A percentile compares a stretch with the other conserved stretches of the same genome.
phyloP scores from a whole-genome alignment of 2,113 vertebrate genomes.

The Cyanoramphus novaezelandiae region DNA sequence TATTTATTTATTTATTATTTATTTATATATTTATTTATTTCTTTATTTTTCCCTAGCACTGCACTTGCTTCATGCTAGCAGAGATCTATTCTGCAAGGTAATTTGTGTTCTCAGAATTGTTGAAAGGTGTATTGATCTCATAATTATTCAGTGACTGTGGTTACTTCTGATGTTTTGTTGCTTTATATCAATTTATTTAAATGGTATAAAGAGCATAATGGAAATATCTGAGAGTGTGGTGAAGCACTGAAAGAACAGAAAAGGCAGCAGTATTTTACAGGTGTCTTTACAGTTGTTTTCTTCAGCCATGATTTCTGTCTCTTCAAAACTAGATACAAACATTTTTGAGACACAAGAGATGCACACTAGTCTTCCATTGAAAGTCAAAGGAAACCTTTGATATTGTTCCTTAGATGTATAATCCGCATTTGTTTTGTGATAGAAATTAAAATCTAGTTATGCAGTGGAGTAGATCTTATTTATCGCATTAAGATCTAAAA shows the following conservation, averaged over 20 bases:
- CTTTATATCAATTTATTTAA: slow-evolving; percentile 29
- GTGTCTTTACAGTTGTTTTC: neutral
- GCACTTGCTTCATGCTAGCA: neutral
- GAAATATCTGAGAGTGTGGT: neutral
- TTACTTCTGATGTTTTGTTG: slow-evolving; percentile 15
- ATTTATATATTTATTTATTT: too few relatives aligned
- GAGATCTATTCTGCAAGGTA: neutral
- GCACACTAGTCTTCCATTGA: neutral
- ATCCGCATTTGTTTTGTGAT: neutral
- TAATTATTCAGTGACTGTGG: slow-evolving; percentile 19
- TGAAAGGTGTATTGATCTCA: slow-evolving; percentile 1
- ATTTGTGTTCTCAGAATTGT: neutral
- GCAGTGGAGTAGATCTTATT: neutral
- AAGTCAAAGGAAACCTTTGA: neutral
- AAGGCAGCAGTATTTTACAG: neutral
- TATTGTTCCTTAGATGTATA: neutral
- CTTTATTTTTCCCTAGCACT: neutral
- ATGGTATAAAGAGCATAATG: neutral
- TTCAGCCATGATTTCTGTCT: neutral
- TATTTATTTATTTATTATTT: too few relatives aligned
- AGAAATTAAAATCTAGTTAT: neutral
- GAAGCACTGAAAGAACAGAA: neutral
- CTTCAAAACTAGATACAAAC: neutral
- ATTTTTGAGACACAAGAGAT: neutral
- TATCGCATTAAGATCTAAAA: neutral